Evolutionary conservation across 2,888 invertebrate species (phyloP), one percentile per base, ranked within the genome.

Genomic region (Thecocarcelia acutangulata): DNA sequence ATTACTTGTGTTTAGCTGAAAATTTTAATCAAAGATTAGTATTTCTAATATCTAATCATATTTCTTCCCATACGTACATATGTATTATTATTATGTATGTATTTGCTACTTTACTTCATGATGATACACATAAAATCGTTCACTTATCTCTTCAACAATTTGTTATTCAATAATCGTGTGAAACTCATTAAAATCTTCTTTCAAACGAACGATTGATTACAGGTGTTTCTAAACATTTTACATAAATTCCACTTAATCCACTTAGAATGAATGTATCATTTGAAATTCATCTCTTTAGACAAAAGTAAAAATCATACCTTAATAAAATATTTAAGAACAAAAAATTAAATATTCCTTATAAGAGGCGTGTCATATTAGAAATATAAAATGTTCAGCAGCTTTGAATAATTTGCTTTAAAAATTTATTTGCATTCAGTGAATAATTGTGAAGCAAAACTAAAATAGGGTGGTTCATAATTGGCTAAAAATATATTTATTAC

Each of bases 351-450:
- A 61, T 46, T 52, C 42, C 44, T 52, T 73, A 63, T 58, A n/a
- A 76, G 21, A 72, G 81, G 76, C 63, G 81, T 77, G 73, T 73
- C 77, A 69, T 21, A 9, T 77, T 1, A n/a, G 54, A 28, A 56
- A 21, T 54, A 44, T 33, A 33, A 59, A 19, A 63, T 37, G 21
- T 21, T 24, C 44, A 54, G 21, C 50, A 50, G 11, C 42, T 64
- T 56, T 3, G n/a, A 54, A 40, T 21, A 13, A 48, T 56, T 19
- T 56, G 11, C 61, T 52, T 24, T 1, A 12, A 33, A 37, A 8
- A 37, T 17, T 46, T 19, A 37, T 50, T 37, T 63, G 1, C 17
- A 13, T n/a, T 40, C 19, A 12, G 17, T 8, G 24, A 28, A 42
- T 17, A 68, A 17, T 37, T 50, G 12, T 13, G 46, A 9, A 40